These are phyloP conservation scores for Caenorhabditis sinica DNA, from an alignment of 2,888 invertebrate species.

Conservation along the genomic window DNA sequence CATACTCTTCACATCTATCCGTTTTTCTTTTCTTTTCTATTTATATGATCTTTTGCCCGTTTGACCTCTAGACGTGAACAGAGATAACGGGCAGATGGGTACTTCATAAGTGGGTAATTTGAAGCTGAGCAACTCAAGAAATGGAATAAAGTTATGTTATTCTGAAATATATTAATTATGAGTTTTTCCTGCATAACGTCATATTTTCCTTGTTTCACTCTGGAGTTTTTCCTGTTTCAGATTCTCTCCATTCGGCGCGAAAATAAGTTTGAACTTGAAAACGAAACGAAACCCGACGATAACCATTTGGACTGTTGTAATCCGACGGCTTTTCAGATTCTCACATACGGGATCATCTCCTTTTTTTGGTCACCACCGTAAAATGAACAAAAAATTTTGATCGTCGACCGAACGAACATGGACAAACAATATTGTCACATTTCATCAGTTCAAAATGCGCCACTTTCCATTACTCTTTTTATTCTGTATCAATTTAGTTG, in stretches of 20 bases:
- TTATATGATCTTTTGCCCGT: slow-evolving; percentile 32
- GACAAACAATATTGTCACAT: slow-evolving; percentile 47
- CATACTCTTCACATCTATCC: background rate
- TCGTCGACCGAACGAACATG: slow-evolving; percentile 46
- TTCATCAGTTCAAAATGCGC: slow-evolving; percentile 54
- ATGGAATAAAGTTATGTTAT: too few relatives aligned
- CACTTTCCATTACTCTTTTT: slow-evolving; percentile 9
- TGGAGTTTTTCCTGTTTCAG: background rate
- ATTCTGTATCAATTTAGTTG: slow-evolving; percentile 5
- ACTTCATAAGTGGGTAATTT: slow-evolving; percentile 11
- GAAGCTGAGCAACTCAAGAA: background rate
- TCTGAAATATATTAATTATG: too few relatives aligned
- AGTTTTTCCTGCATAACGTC: too few relatives aligned
- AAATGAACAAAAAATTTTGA: slow-evolving; percentile 26
- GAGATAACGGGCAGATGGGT: slow-evolving; percentile 20
- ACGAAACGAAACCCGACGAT: slow-evolving; percentile 23
- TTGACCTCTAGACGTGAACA: slow-evolving; percentile 47
- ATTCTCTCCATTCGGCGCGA: background rate
- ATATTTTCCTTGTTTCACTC: background rate
- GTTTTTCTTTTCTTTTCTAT: slow-evolving; percentile 7
- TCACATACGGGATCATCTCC: slow-evolving; percentile 51
- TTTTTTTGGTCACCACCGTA: slow-evolving; percentile 40
- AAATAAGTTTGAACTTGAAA: slow-evolving; percentile 29
- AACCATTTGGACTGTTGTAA: slow-evolving; percentile 56
- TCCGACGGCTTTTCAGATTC: slow-evolving; percentile 54